Conservation (phyloP, 2,797 vertebrate species). For the Pristis pectinata region DNA sequence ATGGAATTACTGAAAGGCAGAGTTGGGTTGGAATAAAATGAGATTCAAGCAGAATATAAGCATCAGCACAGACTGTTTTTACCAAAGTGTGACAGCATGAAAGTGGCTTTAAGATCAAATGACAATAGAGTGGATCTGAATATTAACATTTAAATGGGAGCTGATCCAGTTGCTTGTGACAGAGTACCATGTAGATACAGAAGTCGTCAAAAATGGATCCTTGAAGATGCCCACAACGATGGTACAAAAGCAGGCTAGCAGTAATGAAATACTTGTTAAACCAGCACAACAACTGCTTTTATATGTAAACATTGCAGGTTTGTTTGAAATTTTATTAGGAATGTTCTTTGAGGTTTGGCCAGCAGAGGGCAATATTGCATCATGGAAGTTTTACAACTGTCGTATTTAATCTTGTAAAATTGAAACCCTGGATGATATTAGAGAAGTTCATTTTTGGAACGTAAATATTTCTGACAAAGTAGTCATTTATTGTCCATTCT, state of each 20-base stretch:
- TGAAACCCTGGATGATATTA: too few species aligned
- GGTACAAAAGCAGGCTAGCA: neutral
- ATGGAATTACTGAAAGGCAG: neutral
- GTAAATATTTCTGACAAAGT: neutral
- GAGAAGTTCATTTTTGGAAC: neutral
- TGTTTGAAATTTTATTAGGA: too few species aligned
- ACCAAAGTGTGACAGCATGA: neutral
- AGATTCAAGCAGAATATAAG: too few species aligned
- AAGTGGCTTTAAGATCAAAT: neutral
- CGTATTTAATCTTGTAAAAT: neutral
- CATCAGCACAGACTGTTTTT: too few species aligned
- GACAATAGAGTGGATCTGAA: neutral
- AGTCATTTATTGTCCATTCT: neutral
- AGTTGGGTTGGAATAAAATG: neutral
- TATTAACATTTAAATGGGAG: neutral
- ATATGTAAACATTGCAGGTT: neutral
- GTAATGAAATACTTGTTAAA: neutral
- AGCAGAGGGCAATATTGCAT: slow-evolving; percentile 18
- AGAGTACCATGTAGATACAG: neutral
- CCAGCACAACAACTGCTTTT: neutral
- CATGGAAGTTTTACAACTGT: neutral
- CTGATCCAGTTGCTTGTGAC: neutral
- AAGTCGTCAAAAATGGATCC: neutral
- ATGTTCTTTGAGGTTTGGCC: neutral
- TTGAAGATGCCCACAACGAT: neutral